Conservation (phyloP, 2,797 vertebrate species). For the Sebastes aleutianus region DNA sequence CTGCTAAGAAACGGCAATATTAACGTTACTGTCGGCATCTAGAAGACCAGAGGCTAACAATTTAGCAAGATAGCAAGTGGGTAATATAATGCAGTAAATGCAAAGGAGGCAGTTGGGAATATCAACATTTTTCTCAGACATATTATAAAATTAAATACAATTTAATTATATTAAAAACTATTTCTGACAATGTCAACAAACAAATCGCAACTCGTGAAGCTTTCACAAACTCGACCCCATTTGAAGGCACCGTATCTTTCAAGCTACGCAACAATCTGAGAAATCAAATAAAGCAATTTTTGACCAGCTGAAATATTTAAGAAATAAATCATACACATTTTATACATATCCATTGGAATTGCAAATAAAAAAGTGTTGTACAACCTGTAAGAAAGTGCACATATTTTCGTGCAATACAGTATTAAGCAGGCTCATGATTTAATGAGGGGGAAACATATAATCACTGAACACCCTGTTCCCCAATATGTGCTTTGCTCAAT, state of each 20-base stretch:
- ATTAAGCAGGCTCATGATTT: neutral
- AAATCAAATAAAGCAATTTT: neutral
- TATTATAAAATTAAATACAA: too few relatives aligned
- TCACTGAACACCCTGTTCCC: neutral
- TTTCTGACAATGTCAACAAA: too few relatives aligned
- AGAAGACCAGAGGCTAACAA: too few relatives aligned
- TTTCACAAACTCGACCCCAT: too few relatives aligned
- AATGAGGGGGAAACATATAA: neutral
- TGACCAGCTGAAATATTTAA: neutral
- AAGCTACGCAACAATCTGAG: neutral
- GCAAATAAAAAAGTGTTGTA: neutral
- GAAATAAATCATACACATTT: neutral
- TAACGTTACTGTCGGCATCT: too few relatives aligned
- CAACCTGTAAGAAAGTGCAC: neutral
- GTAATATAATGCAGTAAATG: too few relatives aligned
- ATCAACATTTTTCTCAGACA: too few relatives aligned
- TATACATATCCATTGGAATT: neutral
- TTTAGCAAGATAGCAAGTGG: too few relatives aligned
- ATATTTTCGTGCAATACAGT: constrained; percentile 3
- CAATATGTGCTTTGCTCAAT: constrained; percentile 21
- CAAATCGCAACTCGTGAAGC: too few relatives aligned
- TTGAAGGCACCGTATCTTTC: neutral
- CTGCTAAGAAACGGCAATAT: too few relatives aligned
- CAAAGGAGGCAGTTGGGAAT: too few relatives aligned
- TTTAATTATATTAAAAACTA: too few relatives aligned